Conservation (phyloP, 2,113 vertebrate genomes). For the Cyprinodon variegatus region DNA sequence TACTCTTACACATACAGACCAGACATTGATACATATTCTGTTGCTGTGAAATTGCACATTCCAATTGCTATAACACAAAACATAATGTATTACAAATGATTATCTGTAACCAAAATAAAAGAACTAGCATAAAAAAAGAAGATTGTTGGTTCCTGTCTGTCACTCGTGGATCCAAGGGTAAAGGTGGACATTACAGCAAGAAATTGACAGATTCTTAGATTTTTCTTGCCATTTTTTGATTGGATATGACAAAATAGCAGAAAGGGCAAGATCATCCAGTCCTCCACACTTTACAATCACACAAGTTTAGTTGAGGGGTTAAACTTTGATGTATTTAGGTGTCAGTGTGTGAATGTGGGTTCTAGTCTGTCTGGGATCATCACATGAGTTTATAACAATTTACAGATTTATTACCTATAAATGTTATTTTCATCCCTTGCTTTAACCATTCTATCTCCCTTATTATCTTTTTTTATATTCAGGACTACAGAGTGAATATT, state of each 20-base stretch:
- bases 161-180: too few relatives aligned
- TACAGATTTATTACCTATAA: background rate
- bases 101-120: too few relatives aligned
- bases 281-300: background rate
- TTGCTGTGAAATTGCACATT: too few relatives aligned
- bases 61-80: too few relatives aligned
- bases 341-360: background rate
- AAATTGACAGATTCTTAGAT: background rate
- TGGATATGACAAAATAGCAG: too few relatives aligned
- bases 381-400: background rate
- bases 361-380: background rate
- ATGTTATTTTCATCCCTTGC: background rate
- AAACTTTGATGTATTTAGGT: background rate
- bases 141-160: too few relatives aligned
- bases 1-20: too few relatives aligned
- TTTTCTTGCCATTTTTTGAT: background rate
- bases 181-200: background rate
- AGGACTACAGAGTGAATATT: slow-evolving; percentile 99
- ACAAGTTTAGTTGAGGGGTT: background rate
- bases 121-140: too few relatives aligned
- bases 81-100: too few relatives aligned
- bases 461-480: slow-evolving; percentile 6
- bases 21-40: too few relatives aligned
- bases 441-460: background rate
- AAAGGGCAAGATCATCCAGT: background rate